A percentile compares a stretch with the other conserved stretches of the same genome.
These are phyloP conservation scores for Tachysurus vachellii DNA, from an alignment of 2,113 vertebrate genomes.

Conservation along the genomic window DNA sequence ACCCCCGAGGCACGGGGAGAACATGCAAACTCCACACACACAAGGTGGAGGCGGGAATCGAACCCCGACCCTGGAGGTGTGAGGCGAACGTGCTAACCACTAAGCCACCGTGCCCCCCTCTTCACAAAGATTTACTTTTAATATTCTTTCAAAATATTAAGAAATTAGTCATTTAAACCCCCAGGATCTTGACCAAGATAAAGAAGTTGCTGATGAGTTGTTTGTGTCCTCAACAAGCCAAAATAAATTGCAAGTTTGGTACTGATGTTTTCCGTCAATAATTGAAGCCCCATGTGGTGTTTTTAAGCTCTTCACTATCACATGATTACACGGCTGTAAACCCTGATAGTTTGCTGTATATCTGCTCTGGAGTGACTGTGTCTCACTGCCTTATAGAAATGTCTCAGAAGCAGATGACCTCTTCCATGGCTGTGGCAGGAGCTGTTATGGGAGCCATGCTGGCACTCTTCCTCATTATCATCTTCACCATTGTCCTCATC, in stretches of 20 bases:
- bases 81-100: too few species aligned
- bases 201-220: background rate
- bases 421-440: slow-evolving; percentile 85
- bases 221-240: background rate
- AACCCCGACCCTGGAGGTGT: too few species aligned
- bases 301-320: slow-evolving; percentile 4
- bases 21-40: too few species aligned
- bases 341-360: background rate
- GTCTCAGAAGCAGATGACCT: slow-evolving; percentile 78
- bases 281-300: too few species aligned
- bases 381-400: slow-evolving; percentile 64
- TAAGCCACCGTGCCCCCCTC: too few species aligned
- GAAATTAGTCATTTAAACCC: background rate
- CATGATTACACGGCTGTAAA: background rate
- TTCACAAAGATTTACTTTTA: background rate
- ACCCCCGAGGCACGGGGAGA: too few species aligned
- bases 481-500: slow-evolving; percentile 87
- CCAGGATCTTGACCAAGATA: background rate
- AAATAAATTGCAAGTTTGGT: background rate
- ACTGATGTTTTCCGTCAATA: background rate
- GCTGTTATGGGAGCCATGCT: slow-evolving; percentile 91
- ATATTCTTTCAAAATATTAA: background rate
- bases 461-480: slow-evolving; percentile 85
- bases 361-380: slow-evolving; percentile 18
- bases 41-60: too few species aligned